phyloP scores from a whole-genome alignment of 37 sponge, comb jelly and placozoan species.

The Beroe ovata region DNA sequence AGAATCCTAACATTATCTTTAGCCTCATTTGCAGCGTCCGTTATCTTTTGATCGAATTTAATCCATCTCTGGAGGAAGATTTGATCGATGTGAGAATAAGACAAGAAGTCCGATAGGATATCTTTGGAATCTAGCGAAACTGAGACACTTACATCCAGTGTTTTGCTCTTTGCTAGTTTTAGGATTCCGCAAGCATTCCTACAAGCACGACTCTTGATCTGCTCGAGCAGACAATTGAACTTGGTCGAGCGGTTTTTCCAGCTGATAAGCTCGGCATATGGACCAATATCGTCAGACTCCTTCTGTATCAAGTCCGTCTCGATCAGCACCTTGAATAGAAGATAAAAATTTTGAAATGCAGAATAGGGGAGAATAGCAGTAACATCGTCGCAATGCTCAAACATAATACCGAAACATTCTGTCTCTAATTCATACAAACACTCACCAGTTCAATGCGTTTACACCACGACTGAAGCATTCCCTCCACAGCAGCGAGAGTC shows the following conservation, averaged over 20 bases:
- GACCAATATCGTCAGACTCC: conserved; percentile 91
- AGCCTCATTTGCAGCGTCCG: conserved; percentile 92
- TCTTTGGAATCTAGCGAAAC: no score
- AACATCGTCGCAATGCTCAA: no score
- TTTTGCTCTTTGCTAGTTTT: conserved; percentile 81
- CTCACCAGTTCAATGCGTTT: conserved; percentile 84
- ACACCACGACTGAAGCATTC: conserved; percentile 79
- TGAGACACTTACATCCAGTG: conserved; percentile 74
- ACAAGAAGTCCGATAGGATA: no score
- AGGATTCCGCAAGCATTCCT: conserved; percentile 83
- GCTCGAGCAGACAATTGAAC: conserved; percentile 89
- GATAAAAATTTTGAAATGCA: background rate
- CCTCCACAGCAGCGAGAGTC: conserved; percentile 75
- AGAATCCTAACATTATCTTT: conserved; percentile 91
- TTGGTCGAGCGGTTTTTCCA: conserved; percentile 91
- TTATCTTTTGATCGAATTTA: conserved; percentile 78
- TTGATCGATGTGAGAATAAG: no score
- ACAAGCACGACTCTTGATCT: conserved; percentile 81
- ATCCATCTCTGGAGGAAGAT: conserved; percentile 77
- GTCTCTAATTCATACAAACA: no score
- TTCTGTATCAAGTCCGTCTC: conserved; percentile 90
- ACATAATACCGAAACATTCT: no score
- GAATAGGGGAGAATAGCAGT: no score
- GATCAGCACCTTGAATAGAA: conserved; percentile 75
- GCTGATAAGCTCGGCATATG: conserved; percentile 90